These are phyloP conservation scores for Grallaria varia DNA, from an alignment of 2,113 vertebrate genomes.

Conservation along the genomic window DNA sequence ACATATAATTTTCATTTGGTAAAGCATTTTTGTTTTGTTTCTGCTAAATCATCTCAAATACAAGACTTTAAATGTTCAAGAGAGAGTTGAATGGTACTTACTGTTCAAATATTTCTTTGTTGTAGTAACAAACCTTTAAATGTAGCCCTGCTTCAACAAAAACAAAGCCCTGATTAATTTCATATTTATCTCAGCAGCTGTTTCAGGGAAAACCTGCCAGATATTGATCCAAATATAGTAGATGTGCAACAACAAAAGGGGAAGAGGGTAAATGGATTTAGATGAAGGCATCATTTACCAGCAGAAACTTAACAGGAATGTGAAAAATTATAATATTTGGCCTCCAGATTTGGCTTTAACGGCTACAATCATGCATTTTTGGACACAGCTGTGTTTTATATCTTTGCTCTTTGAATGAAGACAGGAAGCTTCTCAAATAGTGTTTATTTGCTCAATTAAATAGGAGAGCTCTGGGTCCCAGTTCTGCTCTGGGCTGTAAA, in stretches of 20 bases:
- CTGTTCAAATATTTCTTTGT: conserved; percentile 56
- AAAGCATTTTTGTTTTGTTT: conserved; percentile 50
- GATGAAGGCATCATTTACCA: conserved; percentile 17
- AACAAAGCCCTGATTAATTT: conserved; percentile 41
- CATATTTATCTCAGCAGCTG: conserved; percentile 62
- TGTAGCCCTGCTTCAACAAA: conserved; percentile 28
- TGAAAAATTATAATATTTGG: conserved; percentile 29
- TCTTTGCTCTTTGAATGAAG: conserved; percentile 35
- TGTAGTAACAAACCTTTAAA: conserved; percentile 42
- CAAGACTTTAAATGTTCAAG: conserved; percentile 47
- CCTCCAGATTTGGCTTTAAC: conserved; percentile 36
- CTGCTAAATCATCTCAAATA: conserved; percentile 41
- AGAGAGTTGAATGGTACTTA: conserved; percentile 53
- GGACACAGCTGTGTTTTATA: conserved; percentile 59
- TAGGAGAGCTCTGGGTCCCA: neutral
- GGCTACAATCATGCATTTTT: conserved; percentile 29
- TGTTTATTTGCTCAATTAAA: conserved; percentile 53
- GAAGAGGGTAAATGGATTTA: conserved; percentile 29
- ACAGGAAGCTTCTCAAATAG: conserved; percentile 39
- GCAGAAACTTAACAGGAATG: conserved; percentile 15
- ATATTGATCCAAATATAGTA: conserved; percentile 25
- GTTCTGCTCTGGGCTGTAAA: neutral
- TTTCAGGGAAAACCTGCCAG: conserved; percentile 57
- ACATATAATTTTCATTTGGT: conserved; percentile 60
- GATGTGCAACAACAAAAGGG: neutral